phyloP scores from a whole-genome alignment of 2,113 vertebrate genomes.

The Chionomys nivalis region DNA sequence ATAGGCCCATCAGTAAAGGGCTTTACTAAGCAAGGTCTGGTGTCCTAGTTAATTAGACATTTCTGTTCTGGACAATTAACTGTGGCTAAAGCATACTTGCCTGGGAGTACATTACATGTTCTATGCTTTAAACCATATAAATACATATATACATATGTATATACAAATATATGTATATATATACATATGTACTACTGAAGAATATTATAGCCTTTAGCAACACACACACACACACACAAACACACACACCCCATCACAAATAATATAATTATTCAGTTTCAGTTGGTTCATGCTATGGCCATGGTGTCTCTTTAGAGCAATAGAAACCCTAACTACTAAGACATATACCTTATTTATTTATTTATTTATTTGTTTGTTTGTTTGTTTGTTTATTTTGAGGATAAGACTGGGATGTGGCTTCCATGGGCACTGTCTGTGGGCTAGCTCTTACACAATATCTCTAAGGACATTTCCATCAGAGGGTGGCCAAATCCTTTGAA shows the following conservation, averaged over 20 bases:
- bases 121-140: background rate
- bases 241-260: background rate
- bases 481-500: too few relatives aligned
- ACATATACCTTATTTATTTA: background rate
- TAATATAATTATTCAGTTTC: background rate
- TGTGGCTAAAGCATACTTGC: background rate
- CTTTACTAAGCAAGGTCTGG: background rate
- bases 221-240: background rate
- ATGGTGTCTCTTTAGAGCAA: background rate
- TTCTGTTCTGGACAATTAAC: background rate
- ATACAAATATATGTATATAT: too few relatives aligned
- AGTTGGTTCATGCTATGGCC: background rate
- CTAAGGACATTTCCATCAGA: background rate
- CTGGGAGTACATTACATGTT: background rate
- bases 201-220: background rate
- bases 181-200: background rate
- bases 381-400: background rate
- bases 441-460: background rate
- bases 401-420: background rate
- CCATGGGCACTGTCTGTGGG: too few relatives aligned
- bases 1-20: background rate
- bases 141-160: background rate
- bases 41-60: background rate
- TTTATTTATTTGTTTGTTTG: background rate
- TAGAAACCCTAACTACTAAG: background rate